Base-by-base conservation (phyloP, 2,113 vertebrate species). In the Antennarius striatus region DNA sequence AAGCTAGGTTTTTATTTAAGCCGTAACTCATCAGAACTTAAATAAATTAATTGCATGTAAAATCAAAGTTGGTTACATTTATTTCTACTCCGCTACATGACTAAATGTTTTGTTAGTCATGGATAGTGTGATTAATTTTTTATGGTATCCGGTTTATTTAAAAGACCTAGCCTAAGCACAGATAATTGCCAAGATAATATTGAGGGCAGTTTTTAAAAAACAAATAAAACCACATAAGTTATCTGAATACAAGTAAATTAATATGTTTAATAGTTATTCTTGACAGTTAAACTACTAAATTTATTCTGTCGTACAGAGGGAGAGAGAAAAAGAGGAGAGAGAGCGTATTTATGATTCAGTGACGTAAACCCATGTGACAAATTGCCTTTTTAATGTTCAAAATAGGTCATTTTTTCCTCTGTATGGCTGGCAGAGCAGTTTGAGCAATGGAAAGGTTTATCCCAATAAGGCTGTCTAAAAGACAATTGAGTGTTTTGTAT, bases 311-410 rank as follows among this genome's bases (percentile, higher is more conserved):
- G 32, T 36, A 2, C 5, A 36, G 32, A 36, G 32, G 7, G 32
- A 36, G 32, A 36, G 32, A 36, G 42, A 7, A 40, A 7, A 40
- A 7, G 39, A 3, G 9, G 11, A 43, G 9, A 43, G 10, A 43
- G 5, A 43, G 5, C 42, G 9, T 11, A 43, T 43, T 43, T 10
- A 12, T 1, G 7, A 43, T 22, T 57, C 22, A 57, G 42, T 40
- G 32, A 55, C 17, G 12, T n/a, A 46, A 40, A 46, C 28, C 36
- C 22, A 51, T 9, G 16, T 68, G 11, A 5, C 6, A 12, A 10
- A 22, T 17, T 59, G 43, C 43, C 10, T 63, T 59, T 56, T 61
- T 17, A 54, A 40, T 54, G 39, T 39, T 49, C 43, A 36, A 15
- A 11, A 47, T 22, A 29, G 3, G 7, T 36, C 32, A 36, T 36